Percentiles rank a stretch among this genome's conserved stretches.
phyloP scores from a whole-genome alignment of 2,113 vertebrate species.

The Oreotrochilus melanogaster region DNA sequence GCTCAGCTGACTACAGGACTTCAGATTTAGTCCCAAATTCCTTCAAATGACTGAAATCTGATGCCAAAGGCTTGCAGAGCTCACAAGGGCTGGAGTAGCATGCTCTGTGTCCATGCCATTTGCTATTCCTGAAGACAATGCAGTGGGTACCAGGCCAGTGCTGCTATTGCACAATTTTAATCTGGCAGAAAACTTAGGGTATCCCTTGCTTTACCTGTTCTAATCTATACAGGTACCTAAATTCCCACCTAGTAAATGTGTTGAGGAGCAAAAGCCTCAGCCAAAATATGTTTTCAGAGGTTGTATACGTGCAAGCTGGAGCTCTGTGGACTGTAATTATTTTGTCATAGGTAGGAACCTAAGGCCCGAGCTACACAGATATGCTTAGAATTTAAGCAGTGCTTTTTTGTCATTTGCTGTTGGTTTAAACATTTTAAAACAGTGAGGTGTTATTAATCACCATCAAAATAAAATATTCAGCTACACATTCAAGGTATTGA shows the following conservation, averaged over 20 bases:
- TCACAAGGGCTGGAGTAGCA: fast-evolving
- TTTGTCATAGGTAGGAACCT: not conserved
- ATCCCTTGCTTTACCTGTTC: not conserved
- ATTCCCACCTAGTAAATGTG: not conserved
- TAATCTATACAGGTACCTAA: not conserved
- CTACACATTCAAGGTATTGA: not conserved
- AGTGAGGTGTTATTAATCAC: not conserved
- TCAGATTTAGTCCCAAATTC: not conserved
- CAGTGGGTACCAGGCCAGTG: not conserved
- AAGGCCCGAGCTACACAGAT: not conserved
- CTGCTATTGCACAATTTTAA: not conserved
- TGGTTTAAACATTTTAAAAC: not conserved
- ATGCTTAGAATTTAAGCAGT: not conserved
- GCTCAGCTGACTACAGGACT: not conserved
- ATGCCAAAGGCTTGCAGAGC: not conserved
- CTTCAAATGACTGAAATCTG: not conserved
- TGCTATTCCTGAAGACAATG: not conserved
- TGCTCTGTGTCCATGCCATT: fast-evolving
- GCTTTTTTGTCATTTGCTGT: not conserved
- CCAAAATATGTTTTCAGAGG: not conserved
- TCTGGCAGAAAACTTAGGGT: not conserved
- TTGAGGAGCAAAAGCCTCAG: not conserved
- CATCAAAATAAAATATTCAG: constrained; percentile 6
- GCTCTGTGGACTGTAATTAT: not conserved
- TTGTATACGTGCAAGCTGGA: not conserved